Conservation (phyloP, 2,113 vertebrate genomes). For the Callopanchax toddi region DNA sequence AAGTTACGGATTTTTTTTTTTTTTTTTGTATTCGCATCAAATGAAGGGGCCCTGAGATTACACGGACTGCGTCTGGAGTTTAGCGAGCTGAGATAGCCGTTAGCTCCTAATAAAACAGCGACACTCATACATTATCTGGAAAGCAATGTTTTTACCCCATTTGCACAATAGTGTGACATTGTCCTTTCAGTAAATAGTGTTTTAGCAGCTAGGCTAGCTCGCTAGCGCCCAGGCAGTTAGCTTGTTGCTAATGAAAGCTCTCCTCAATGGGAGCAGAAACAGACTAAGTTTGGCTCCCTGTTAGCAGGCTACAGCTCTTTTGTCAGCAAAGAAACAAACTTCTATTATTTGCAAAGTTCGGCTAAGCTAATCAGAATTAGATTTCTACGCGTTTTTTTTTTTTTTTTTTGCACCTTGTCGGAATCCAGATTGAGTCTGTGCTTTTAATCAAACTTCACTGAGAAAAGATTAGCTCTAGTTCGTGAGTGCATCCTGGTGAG, state of each 20-base stretch:
- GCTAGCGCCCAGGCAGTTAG: slow-evolving; percentile 44
- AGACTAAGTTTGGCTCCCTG: background rate
- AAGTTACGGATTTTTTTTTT: slow-evolving; percentile 56
- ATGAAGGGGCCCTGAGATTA: slow-evolving; percentile 56
- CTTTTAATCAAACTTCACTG: background rate
- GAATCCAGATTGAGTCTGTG: background rate
- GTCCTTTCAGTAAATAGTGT: background rate
- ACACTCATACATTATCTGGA: background rate
- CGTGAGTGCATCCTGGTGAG: background rate
- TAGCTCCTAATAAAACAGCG: slow-evolving; percentile 7
- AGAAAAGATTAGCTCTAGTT: background rate
- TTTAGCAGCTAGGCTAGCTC: slow-evolving; percentile 37
- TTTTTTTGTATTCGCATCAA: slow-evolving; percentile 48
- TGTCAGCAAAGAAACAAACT: background rate
- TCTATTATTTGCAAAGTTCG: too few species aligned
- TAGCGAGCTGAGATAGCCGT: slow-evolving; percentile 35
- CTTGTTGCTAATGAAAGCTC: slow-evolving; percentile 39
- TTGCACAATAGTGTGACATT: background rate
- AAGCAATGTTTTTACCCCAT: background rate
- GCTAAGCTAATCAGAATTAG: too few species aligned
- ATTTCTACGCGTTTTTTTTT: background rate
- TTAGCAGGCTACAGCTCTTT: background rate
- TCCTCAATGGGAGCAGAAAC: slow-evolving; percentile 11
- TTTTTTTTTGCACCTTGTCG: background rate
- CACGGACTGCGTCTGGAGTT: slow-evolving; percentile 39